A percentile compares a stretch with the other conserved stretches of the same genome.
Evolutionary conservation across 2,113 vertebrate genomes (phyloP).

Genomic region (Xenopus borealis): DNA sequence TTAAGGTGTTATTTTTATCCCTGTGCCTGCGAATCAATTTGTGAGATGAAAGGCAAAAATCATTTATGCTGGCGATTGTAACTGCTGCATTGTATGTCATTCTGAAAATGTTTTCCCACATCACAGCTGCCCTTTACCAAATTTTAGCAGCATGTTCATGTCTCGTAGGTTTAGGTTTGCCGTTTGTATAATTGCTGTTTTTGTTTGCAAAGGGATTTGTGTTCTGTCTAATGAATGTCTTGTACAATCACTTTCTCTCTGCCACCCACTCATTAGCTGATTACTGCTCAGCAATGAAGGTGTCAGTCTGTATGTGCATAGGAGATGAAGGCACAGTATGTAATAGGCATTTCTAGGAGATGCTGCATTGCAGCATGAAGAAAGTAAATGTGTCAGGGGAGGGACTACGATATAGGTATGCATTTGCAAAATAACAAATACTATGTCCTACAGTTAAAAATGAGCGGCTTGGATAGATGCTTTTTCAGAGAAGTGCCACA

Average conservation of each 20-base stretch:
- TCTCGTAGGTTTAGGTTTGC: constrained; percentile 23
- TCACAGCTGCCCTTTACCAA: constrained; percentile 10
- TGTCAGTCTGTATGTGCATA: constrained; percentile 24
- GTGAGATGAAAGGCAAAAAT: too few relatives aligned
- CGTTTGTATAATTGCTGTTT: constrained; percentile 38
- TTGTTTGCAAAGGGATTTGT: constrained; percentile 17
- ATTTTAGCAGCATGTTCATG: constrained; percentile 2
- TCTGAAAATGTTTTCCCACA: background rate
- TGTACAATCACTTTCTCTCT: constrained; percentile 24
- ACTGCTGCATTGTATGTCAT: too few relatives aligned
- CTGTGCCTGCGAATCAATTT: background rate
- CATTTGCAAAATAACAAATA: too few relatives aligned
- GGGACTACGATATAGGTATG: background rate
- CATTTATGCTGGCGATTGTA: too few relatives aligned
- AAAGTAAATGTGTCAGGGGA: background rate
- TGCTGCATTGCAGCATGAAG: constrained; percentile 39
- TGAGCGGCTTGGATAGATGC: too few relatives aligned
- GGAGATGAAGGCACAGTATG: constrained; percentile 8
- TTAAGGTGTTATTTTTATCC: background rate
- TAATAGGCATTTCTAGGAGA: constrained; percentile 22
- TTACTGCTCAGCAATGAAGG: constrained; percentile 37
- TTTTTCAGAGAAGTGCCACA: too few relatives aligned
- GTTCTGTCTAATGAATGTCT: constrained; percentile 31
- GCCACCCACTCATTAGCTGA: constrained; percentile 40
- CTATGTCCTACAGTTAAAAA: too few relatives aligned